Conservation (phyloP, 2,113 vertebrate species). For the Addax nasomaculatus region DNA sequence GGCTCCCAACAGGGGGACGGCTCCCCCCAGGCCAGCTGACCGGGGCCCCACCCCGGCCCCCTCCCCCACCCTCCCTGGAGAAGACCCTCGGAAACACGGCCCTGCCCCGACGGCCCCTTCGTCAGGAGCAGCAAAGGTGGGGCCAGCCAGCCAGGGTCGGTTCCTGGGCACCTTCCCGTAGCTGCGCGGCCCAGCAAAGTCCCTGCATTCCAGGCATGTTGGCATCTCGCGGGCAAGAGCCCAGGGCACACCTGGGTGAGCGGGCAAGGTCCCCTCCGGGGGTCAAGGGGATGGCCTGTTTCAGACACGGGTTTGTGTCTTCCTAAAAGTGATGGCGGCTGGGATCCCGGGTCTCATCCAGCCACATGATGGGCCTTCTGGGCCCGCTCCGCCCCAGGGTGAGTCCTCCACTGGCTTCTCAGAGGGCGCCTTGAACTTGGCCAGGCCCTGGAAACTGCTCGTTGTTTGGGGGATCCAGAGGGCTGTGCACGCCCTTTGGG, state of each 20-base stretch:
- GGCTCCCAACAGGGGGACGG: background rate
- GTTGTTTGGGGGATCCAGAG: background rate
- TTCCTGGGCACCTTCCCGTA: accelerated
- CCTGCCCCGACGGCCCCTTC: accelerated
- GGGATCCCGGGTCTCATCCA: accelerated
- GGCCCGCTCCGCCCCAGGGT: accelerated
- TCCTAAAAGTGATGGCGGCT: background rate
- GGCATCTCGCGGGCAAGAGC: background rate
- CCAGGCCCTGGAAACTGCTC: background rate
- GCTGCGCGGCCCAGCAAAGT: accelerated
- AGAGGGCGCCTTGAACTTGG: background rate
- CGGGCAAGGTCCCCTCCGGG: background rate
- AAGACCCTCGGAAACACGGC: too few relatives aligned
- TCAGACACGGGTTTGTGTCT: background rate
- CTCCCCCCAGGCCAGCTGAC: accelerated
- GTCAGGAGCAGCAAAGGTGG: accelerated
- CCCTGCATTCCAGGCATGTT: accelerated
- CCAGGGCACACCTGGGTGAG: background rate
- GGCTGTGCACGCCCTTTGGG: too few relatives aligned
- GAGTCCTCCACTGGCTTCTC: background rate
- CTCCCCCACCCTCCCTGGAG: accelerated
- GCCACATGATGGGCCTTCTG: background rate
- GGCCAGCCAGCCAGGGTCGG: accelerated
- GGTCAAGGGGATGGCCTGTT: background rate
- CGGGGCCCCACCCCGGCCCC: background rate